Conservation (phyloP, 2,888 invertebrate species). For the Leptarthrus brevirostris region DNA sequence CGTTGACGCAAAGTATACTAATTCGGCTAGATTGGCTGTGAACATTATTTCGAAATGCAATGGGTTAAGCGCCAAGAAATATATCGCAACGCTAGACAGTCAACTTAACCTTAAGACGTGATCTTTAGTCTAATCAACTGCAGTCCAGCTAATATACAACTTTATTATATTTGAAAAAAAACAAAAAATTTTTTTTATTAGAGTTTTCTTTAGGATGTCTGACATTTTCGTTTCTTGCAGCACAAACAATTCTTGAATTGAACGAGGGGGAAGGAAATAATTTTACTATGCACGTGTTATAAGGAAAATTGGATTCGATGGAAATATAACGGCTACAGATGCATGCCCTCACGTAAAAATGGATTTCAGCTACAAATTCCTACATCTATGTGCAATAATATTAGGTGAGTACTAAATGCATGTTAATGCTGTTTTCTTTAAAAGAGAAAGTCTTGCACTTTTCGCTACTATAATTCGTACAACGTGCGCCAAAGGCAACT, state of each 20-base stretch:
- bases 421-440: not conserved
- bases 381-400: conserved; percentile 65
- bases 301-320: conserved; percentile 24
- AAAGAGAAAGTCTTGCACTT: conserved; percentile 10
- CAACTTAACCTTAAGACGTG: too few species aligned
- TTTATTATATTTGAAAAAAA: too few species aligned
- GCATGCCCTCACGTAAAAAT: conserved; percentile 54
- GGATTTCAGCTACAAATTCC: conserved; percentile 65
- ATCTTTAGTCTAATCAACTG: too few species aligned
- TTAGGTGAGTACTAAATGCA: conserved; percentile 59
- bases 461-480: too few species aligned
- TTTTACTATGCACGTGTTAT: conserved; percentile 32
- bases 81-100: too few species aligned
- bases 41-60: too few species aligned
- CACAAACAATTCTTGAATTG: not conserved
- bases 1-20: too few species aligned
- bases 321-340: conserved; percentile 28
- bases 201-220: too few species aligned
- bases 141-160: too few species aligned
- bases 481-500: too few species aligned
- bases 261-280: conserved; percentile 12
- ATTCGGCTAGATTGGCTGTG: too few species aligned
- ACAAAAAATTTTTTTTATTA: conserved; percentile 16
- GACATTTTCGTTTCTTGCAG: not conserved
- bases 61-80: too few species aligned